phyloP scores from a whole-genome alignment of 2,888 invertebrate genomes.

The Mesodorylaimus sp. region DNA sequence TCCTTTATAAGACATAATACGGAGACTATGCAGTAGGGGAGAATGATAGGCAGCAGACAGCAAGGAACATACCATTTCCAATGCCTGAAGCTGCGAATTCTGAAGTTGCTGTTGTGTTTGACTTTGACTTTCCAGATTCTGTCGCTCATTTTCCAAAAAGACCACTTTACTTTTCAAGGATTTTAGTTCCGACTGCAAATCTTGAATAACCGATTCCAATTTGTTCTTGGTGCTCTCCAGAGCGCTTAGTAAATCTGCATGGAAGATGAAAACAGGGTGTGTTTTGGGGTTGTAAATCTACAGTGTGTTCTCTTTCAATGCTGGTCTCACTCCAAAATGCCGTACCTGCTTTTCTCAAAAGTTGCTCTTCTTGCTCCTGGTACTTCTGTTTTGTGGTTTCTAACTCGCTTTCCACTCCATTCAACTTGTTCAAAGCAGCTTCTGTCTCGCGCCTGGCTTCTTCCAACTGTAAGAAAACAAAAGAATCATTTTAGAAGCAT shows the following conservation, averaged over 20 bases:
- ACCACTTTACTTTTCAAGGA: conserved; percentile 25
- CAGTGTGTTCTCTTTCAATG: too few relatives aligned
- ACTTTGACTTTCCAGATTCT: conserved; percentile 26
- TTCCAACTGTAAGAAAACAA: conserved; percentile 16
- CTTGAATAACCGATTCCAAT: conserved; percentile 22
- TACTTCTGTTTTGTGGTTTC: conserved; percentile 16
- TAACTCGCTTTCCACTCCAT: conserved; percentile 15
- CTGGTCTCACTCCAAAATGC: too few relatives aligned
- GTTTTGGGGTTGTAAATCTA: background rate
- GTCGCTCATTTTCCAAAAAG: conserved; percentile 27
- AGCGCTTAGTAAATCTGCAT: conserved; percentile 17
- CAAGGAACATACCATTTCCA: conserved; percentile 23
- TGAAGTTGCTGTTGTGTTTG: conserved; percentile 27
- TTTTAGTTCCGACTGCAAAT: conserved; percentile 25
- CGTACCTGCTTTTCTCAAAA: conserved; percentile 18
- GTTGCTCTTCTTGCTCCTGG: conserved; percentile 15
- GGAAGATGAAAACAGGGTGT: background rate
- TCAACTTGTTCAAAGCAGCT: conserved; percentile 17
- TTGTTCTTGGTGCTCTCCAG: conserved; percentile 23
- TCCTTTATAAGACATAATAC: too few relatives aligned
- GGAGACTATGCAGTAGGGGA: background rate
- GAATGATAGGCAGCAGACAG: background rate
- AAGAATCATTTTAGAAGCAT: background rate
- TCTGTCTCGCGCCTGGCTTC: conserved; percentile 21
- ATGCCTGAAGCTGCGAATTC: conserved; percentile 25